phyloP scores from a whole-genome alignment of 2,797 vertebrate genomes.

The Pogonophryne albipinna region DNA sequence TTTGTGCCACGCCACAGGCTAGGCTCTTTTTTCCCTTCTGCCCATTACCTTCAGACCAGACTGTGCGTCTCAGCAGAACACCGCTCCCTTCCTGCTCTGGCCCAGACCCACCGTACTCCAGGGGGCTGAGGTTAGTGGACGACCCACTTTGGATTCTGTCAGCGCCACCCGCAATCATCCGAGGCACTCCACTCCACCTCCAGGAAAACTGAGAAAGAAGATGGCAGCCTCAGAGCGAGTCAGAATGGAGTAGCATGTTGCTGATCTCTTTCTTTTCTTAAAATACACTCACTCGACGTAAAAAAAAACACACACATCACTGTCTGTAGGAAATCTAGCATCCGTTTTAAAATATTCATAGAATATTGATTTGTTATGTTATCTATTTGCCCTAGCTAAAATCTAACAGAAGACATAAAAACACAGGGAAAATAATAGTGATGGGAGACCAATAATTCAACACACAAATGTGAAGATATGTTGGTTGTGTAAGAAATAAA shows the following conservation, averaged over 20 bases:
- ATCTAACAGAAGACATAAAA: conserved; percentile 1
- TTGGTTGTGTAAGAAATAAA: neutral
- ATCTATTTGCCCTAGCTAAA: neutral
- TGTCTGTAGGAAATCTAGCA: neutral
- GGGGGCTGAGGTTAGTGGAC: conserved; percentile 64
- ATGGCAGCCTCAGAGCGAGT: conserved; percentile 38
- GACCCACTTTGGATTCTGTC: conserved; percentile 71
- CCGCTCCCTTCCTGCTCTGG: conserved; percentile 57
- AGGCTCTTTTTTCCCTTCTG: conserved; percentile 62
- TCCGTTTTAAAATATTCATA: conserved; percentile 7
- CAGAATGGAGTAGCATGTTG: conserved; percentile 17
- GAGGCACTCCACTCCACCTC: conserved; percentile 41
- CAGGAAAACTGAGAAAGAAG: conserved; percentile 42
- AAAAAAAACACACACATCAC: neutral
- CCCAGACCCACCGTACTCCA: conserved; percentile 52
- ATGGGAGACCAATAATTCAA: neutral
- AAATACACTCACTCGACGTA: conserved; percentile 20
- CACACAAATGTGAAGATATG: neutral
- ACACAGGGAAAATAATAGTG: neutral
- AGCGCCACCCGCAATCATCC: conserved; percentile 55
- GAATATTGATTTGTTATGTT: neutral
- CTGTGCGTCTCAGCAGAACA: conserved; percentile 67
- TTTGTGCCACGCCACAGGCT: conserved; percentile 75
- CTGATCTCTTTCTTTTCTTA: conserved; percentile 23
- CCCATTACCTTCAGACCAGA: conserved; percentile 75